Conservation (phyloP, 53 echinoderm and acorn worm species). For the Mesocentrotus franciscanus region DNA sequence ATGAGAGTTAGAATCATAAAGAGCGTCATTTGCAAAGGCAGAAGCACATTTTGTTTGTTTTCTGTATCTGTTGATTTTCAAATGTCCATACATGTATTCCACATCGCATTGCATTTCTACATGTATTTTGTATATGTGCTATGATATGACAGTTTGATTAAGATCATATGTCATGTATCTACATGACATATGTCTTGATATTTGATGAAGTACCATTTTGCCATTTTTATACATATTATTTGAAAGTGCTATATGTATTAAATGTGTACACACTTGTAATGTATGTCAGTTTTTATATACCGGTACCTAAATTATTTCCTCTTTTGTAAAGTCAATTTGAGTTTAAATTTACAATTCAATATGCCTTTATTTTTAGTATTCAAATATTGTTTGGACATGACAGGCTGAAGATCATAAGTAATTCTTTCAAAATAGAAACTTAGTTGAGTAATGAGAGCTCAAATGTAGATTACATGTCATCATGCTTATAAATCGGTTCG, state of each 20-base stretch:
- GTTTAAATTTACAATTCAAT: neutral
- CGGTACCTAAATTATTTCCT: neutral
- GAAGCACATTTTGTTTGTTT: neutral
- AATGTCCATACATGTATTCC: neutral
- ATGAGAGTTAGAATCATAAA: no score
- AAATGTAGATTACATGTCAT: no score
- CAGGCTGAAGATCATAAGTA: neutral
- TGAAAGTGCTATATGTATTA: neutral
- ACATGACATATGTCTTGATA: neutral
- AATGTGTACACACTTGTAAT: neutral
- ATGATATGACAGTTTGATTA: no score
- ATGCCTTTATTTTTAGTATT: neutral
- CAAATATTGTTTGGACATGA: neutral
- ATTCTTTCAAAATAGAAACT: neutral
- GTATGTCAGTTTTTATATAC: neutral
- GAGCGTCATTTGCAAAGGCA: no score
- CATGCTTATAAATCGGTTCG: no score
- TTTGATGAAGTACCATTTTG: neutral
- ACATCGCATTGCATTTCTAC: neutral
- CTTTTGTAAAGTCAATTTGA: neutral
- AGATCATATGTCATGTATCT: neutral
- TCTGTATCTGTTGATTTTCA: neutral
- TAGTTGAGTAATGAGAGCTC: neutral
- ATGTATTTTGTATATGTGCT: no score
- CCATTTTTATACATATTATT: neutral